Conservation (phyloP, 2,797 vertebrate genomes). For the Sebastiscus albofasciatus region DNA sequence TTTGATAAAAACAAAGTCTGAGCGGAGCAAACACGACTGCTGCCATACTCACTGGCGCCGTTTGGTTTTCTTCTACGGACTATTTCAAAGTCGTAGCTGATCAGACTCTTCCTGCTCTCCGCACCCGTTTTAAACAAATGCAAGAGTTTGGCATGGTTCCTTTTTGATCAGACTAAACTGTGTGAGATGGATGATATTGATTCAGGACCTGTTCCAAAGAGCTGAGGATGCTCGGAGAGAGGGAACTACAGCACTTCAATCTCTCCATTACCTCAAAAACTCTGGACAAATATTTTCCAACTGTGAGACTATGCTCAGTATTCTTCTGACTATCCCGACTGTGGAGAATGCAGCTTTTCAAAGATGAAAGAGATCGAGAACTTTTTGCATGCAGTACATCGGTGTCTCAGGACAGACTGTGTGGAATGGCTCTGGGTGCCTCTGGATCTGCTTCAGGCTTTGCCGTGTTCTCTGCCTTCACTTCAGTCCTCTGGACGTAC, state of each 20-base stretch:
- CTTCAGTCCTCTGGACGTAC: slow-evolving; percentile 38
- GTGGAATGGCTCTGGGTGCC: slow-evolving; percentile 2
- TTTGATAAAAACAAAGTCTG: too few relatives aligned
- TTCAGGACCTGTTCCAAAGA: neutral
- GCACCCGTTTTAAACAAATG: too few relatives aligned
- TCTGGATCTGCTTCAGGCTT: slow-evolving; percentile 58
- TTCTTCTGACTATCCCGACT: neutral
- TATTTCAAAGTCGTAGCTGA: too few relatives aligned
- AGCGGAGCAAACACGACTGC: too few relatives aligned
- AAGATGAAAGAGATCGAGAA: neutral
- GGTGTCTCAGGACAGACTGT: neutral
- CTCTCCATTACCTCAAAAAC: neutral
- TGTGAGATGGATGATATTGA: neutral
- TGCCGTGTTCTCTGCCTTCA: slow-evolving; percentile 63
- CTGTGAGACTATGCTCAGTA: too few relatives aligned
- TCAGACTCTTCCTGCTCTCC: too few relatives aligned
- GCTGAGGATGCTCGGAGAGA: too few relatives aligned
- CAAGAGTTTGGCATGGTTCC: too few relatives aligned
- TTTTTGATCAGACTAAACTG: neutral
- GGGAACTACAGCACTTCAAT: neutral
- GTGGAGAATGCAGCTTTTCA: neutral
- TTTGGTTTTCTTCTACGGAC: too few relatives aligned
- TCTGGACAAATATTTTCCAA: too few relatives aligned
- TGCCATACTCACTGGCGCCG: too few relatives aligned
- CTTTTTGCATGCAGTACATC: too few relatives aligned